A percentile compares a stretch with the other conserved stretches of the same genome.
phyloP scores from a whole-genome alignment of 2,113 vertebrate species.

The Euleptes europaea region DNA sequence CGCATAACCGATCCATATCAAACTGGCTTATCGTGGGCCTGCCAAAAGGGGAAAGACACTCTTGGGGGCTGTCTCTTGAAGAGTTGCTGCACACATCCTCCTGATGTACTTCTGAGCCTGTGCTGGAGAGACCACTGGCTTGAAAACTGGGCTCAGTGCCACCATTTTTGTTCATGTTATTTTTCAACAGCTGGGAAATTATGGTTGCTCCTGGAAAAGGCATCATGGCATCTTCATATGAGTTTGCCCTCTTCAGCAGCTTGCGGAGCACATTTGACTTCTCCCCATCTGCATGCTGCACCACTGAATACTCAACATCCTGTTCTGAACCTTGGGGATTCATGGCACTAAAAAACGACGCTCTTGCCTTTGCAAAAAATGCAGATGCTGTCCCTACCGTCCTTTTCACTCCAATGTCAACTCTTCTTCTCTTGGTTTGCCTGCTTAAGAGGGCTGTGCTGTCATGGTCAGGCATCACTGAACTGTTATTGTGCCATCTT shows the following conservation, averaged over 20 bases:
- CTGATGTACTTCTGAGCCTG: constrained; percentile 95
- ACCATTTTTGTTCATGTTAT: constrained; percentile 97
- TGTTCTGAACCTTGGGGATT: constrained; percentile 95
- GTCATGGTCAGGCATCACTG: constrained; percentile 99
- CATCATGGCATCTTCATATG: constrained; percentile 97
- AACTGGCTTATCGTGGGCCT: constrained; percentile 90
- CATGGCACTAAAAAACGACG: constrained; percentile 93
- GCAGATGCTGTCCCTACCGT: constrained; percentile 92
- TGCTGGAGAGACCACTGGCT: constrained; percentile 95
- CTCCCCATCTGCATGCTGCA: constrained; percentile 91
- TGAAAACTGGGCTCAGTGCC: constrained; percentile 95
- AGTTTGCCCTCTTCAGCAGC: constrained; percentile 98
- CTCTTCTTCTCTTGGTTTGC: constrained; percentile 99
- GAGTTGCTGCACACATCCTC: constrained; percentile 98
- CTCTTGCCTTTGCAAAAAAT: constrained; percentile 89
- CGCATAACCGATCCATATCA: constrained; percentile 94
- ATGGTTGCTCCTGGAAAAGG: constrained; percentile 97
- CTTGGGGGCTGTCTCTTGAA: constrained; percentile 95
- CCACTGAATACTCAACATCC: constrained; percentile 94
- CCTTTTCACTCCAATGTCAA: constrained; percentile 99
- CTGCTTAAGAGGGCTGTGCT: constrained; percentile 96
- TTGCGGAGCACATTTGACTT: constrained; percentile 99
- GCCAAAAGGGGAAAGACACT: constrained; percentile 96
- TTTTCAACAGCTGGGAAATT: constrained; percentile 99
- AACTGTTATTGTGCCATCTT: constrained; percentile 98